These are phyloP conservation scores for Ephestia elutella DNA, from an alignment of 1,140 invertebrate species.

Conservation along the genomic window DNA sequence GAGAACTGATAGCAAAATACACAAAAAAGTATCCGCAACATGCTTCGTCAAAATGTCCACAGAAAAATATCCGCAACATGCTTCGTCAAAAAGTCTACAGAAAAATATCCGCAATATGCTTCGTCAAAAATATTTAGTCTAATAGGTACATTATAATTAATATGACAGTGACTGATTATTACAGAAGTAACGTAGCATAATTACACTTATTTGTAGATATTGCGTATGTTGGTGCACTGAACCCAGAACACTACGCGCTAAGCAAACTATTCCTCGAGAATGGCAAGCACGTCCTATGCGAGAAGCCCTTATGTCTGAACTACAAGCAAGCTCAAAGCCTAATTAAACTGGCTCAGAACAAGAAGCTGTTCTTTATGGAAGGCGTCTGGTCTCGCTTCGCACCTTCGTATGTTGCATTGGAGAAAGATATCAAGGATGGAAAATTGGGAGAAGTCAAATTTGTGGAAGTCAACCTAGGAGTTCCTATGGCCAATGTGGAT, in stretches of 20 bases:
- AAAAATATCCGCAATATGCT: too few relatives aligned
- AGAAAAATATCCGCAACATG: too few relatives aligned
- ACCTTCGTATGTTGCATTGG: conserved; percentile 81
- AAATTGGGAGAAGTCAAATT: conserved; percentile 82
- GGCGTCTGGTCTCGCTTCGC: conserved; percentile 89
- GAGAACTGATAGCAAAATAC: too few relatives aligned
- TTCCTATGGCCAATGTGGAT: conserved; percentile 72
- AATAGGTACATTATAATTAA: too few relatives aligned
- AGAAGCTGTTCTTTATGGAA: conserved; percentile 88
- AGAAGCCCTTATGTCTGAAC: conserved; percentile 88
- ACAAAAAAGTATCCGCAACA: too few relatives aligned
- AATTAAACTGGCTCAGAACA: conserved; percentile 75
- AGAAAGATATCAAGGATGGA: conserved; percentile 76
- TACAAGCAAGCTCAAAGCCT: conserved; percentile 78
- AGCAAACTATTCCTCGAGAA: conserved; percentile 81
- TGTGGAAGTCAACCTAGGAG: conserved; percentile 81
- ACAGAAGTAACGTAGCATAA: background rate
- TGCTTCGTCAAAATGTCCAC: too few relatives aligned
- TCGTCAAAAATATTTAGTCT: too few relatives aligned
- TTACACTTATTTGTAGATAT: conserved; percentile 77
- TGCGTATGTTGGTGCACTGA: conserved; percentile 84
- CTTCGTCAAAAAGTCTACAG: too few relatives aligned
- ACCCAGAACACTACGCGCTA: conserved; percentile 80
- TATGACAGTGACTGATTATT: too few relatives aligned
- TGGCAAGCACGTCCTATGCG: conserved; percentile 88